Evolutionary conservation across 1,140 invertebrate species (phyloP).

Genomic region (Tetramorium simillimum): DNA sequence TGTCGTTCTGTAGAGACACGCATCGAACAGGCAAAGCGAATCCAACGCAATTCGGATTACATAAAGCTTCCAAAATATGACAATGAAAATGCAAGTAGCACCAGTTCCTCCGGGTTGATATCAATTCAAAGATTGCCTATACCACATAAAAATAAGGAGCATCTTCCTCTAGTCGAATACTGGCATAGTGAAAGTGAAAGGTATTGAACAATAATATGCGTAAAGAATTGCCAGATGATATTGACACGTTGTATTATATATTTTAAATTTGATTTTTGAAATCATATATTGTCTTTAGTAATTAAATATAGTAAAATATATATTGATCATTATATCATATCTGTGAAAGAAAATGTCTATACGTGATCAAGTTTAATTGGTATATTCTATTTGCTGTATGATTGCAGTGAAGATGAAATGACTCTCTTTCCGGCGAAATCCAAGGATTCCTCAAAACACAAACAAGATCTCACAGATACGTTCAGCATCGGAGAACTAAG

Average conservation of each 20-base stretch:
- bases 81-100: constrained; percentile 77
- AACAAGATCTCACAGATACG: constrained; percentile 87
- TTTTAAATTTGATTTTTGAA: constrained; percentile 3
- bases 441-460: constrained; percentile 84
- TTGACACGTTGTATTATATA: background rate
- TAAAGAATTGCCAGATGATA: constrained; percentile 8
- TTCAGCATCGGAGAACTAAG: constrained; percentile 88
- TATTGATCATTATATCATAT: background rate
- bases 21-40: constrained; percentile 87
- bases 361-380: constrained; percentile 28
- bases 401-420: constrained; percentile 86
- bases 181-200: constrained; percentile 83
- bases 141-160: constrained; percentile 86
- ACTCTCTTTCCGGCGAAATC: constrained; percentile 86
- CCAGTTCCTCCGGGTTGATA: constrained; percentile 82
- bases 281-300: background rate
- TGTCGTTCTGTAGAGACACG: constrained; percentile 82
- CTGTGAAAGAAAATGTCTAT: background rate
- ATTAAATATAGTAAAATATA: background rate
- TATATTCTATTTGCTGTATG: background rate
- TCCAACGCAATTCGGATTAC: constrained; percentile 86
- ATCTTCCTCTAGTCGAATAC: constrained; percentile 87
- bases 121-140: constrained; percentile 87
- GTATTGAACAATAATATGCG: constrained; percentile 63
- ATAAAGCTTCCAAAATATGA: constrained; percentile 84